Evolutionary conservation across 2,888 invertebrate species (phyloP).

Genomic region (Hypercompe scribonia): DNA sequence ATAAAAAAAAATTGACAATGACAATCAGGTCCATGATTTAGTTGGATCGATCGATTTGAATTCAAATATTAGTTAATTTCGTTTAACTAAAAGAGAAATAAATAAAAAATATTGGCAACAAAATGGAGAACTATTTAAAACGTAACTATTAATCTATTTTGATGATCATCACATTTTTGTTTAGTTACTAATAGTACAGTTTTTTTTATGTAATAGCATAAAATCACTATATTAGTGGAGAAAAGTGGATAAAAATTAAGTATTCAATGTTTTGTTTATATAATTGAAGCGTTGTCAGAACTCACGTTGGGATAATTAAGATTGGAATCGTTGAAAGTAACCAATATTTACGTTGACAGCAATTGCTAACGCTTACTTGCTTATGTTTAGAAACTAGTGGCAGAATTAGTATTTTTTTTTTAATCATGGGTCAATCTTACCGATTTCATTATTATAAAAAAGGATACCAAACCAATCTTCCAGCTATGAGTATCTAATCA

Average conservation of each 20-base stretch:
- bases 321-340: background rate
- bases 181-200: background rate
- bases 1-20: background rate
- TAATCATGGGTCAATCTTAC: background rate
- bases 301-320: background rate
- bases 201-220: background rate
- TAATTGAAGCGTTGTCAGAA: background rate
- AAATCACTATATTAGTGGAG: background rate
- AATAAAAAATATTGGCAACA: background rate
- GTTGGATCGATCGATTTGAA: background rate
- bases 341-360: too few species aligned
- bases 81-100: too few species aligned
- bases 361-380: background rate
- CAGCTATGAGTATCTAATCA: slow-evolving; percentile 23
- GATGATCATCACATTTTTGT: background rate
- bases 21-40: background rate
- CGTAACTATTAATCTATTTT: background rate
- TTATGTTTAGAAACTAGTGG: background rate
- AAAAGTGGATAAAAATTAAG: too few species aligned
- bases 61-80: background rate
- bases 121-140: background rate
- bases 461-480: slow-evolving; percentile 8
- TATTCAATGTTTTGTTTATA: background rate
- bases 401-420: background rate
- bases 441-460: slow-evolving; percentile 1